Evolutionary conservation across 2,888 invertebrate species (phyloP).

Genomic region (Gerris lacustris): DNA sequence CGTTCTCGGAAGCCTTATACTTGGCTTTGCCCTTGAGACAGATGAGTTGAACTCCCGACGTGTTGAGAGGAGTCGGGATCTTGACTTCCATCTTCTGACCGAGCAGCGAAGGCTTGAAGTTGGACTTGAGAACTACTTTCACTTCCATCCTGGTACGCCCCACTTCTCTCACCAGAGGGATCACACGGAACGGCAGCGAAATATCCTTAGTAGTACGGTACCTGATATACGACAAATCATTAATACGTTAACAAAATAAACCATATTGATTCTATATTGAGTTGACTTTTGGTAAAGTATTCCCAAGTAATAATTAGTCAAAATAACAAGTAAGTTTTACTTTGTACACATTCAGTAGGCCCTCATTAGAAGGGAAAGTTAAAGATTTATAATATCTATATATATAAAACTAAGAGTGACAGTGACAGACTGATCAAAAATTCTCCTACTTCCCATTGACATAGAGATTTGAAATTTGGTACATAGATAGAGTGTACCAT

Average conservation of each 20-base stretch:
- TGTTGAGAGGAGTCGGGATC: conserved; percentile 96
- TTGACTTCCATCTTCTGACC: conserved; percentile 99
- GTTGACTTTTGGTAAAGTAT: too few relatives aligned
- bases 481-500: too few relatives aligned
- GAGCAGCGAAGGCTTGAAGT: conserved; percentile 93
- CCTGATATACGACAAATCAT: conserved; percentile 40
- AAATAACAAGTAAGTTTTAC: too few relatives aligned
- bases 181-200: conserved; percentile 96
- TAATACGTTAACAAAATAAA: background rate
- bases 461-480: too few relatives aligned
- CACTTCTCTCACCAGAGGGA: conserved; percentile 93
- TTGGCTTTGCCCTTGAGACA: conserved; percentile 99
- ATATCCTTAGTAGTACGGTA: conserved; percentile 99
- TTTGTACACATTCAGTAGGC: too few relatives aligned
- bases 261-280: too few relatives aligned
- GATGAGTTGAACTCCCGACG: conserved; percentile 95
- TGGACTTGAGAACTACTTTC: conserved; percentile 96
- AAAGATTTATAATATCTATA: too few relatives aligned
- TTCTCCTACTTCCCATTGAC: too few relatives aligned
- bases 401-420: too few relatives aligned
- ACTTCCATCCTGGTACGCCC: conserved; percentile 99
- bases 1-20: conserved; percentile 99
- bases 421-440: too few relatives aligned
- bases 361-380: too few relatives aligned
- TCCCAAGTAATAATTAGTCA: too few relatives aligned